Evolutionary conservation across 2,113 vertebrate species (phyloP).

Genomic region (Amazona vittata): DNA sequence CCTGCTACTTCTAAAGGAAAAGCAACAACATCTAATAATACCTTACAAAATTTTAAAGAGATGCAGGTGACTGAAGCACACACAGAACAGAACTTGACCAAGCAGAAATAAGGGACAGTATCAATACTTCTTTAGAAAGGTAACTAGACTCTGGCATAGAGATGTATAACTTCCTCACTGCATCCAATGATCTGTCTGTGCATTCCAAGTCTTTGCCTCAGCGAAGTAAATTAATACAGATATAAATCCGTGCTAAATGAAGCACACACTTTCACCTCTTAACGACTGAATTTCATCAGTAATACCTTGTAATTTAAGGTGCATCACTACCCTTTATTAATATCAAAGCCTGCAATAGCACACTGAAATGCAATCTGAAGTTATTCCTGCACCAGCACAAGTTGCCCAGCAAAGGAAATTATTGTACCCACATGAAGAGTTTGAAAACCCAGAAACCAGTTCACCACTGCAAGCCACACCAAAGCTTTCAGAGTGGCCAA

Average conservation of each 20-base stretch:
- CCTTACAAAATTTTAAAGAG: not conserved
- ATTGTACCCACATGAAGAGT: fast-evolving
- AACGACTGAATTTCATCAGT: not conserved
- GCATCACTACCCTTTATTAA: not conserved
- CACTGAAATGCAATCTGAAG: not conserved
- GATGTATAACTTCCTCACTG: fast-evolving
- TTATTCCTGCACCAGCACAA: fast-evolving
- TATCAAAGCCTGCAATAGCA: fast-evolving
- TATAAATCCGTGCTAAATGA: fast-evolving
- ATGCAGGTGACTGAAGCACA: not conserved
- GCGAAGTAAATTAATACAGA: not conserved
- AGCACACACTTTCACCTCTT: not conserved
- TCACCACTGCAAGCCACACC: not conserved
- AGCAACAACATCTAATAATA: not conserved
- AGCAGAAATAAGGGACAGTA: not conserved
- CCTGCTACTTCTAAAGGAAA: not conserved
- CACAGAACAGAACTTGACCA: not conserved
- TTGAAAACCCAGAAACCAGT: not conserved
- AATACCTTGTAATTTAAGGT: not conserved
- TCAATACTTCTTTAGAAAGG: not conserved
- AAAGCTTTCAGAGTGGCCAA: not conserved
- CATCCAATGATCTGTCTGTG: fast-evolving
- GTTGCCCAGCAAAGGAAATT: fast-evolving
- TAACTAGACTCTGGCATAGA: not conserved
- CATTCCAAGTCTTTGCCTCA: not conserved